Conservation (phyloP, 2,113 vertebrate species). For the Lamprotornis superbus region DNA sequence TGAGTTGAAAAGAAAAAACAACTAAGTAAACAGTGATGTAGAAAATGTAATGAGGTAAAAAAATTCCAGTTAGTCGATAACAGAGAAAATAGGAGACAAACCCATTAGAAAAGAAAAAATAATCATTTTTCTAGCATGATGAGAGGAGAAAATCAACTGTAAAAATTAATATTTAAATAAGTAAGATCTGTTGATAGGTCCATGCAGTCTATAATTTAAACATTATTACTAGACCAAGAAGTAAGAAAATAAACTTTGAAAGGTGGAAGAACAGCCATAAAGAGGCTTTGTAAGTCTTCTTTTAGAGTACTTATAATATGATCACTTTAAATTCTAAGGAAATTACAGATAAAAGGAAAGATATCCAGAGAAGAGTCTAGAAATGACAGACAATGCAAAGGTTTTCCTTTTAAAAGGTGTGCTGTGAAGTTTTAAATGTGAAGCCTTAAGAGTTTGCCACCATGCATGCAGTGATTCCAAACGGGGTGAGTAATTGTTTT, state of each 20-base stretch:
- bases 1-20: background rate
- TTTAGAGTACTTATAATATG: background rate
- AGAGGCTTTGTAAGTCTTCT: background rate
- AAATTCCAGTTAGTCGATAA: background rate
- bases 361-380: background rate
- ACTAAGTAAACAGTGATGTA: background rate
- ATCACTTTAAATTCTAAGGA: background rate
- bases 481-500: background rate
- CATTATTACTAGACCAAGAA: background rate
- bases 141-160: background rate
- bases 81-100: background rate
- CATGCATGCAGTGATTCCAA: rapidly evolving
- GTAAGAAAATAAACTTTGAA: constrained; percentile 3
- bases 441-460: background rate
- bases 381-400: background rate
- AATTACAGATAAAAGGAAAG: background rate
- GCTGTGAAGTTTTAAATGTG: background rate
- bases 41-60: background rate
- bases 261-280: background rate
- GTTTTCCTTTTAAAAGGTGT: background rate
- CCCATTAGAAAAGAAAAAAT: background rate
- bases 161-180: background rate
- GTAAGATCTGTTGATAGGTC: background rate
- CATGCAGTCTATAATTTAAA: background rate
- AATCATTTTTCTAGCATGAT: background rate